Base-by-base conservation (phyloP, 2,797 vertebrate genomes). In the Lutjanus argentimaculatus region DNA sequence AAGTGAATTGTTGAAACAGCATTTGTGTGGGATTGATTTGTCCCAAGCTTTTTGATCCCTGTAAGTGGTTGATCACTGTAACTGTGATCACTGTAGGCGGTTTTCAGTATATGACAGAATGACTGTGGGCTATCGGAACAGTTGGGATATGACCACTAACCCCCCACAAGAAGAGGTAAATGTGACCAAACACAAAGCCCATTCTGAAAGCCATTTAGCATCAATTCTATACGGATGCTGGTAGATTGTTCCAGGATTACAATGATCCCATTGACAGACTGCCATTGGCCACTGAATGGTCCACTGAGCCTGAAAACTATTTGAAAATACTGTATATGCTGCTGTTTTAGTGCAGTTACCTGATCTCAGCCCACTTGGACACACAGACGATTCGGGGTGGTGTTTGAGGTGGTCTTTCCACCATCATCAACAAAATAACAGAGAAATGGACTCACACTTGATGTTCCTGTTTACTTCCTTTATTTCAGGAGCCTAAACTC, bases 211-310 rank as follows among this genome's bases (percentile, higher is more conserved):
- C 69, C 52, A 12, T 64, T 67, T 30, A 8, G 16, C 25, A 8
- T 42, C 12, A 1, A 67, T 14, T 67, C 30, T 74, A 2, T 64
- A 0, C 74, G 17, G 81, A 70, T 57, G 57, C 43, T 16, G 5
- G 58, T 51, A 21, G 80, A 79, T 67, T 80, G 69, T 84, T 85
- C 77, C 77, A 49, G 61, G 21, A 56, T 36, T 6, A 82, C 74
- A 88, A 48, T 77, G 71, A 66, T 63, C 55, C 71, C 43, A 77
- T 77, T 85, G 69, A 68, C 43, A 43, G 55, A 40, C 53, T 43
- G 8, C 67, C 40, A 17, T 46, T 21, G 64, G 49, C n/a, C 58
- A 0, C 79, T 51, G 79, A 82, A 82, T 12, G 72, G 51, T 69
- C 40, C 65, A 73, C 14, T 49, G 62, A 55, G 66, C 51, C 66